A percentile compares a stretch with the other conserved stretches of the same genome.
These are phyloP conservation scores for Bhutanitis thaidina DNA, from an alignment of 2,888 invertebrate genomes.

Conservation along the genomic window DNA sequence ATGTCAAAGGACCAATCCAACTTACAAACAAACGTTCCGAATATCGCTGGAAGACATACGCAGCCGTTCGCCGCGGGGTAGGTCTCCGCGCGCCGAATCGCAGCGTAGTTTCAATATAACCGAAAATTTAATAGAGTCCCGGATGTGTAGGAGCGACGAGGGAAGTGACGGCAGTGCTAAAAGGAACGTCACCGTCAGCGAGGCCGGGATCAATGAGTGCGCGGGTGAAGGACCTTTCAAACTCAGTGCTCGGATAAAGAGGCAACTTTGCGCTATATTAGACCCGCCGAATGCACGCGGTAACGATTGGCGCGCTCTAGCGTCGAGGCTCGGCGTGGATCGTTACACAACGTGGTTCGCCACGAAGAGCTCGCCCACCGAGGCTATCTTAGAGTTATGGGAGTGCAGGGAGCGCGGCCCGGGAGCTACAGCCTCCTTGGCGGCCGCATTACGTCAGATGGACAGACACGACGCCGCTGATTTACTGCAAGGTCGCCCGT, in stretches of 20 bases:
- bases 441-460: constrained; percentile 63
- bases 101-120: constrained; percentile 73
- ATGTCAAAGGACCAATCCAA: constrained; percentile 71
- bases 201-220: constrained; percentile 82
- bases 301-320: constrained; percentile 98
- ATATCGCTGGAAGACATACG: constrained; percentile 69
- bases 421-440: constrained; percentile 88
- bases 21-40: constrained; percentile 73
- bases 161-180: constrained; percentile 66
- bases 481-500: constrained; percentile 64
- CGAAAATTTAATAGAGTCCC: constrained; percentile 67
- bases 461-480: constrained; percentile 72
- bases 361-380: constrained; percentile 97
- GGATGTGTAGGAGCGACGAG: constrained; percentile 71
- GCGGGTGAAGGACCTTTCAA: constrained; percentile 81
- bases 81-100: constrained; percentile 69
- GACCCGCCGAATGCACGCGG: constrained; percentile 96
- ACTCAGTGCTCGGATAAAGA: constrained; percentile 77
- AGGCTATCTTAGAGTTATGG: constrained; percentile 97
- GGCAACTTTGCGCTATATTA: constrained; percentile 82
- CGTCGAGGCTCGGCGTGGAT: constrained; percentile 95
- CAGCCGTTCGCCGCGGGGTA: constrained; percentile 67
- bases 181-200: constrained; percentile 79
- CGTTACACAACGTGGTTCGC: constrained; percentile 98
- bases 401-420: constrained; percentile 93